These are phyloP conservation scores for Anarrhichthys ocellatus DNA, from an alignment of 2,113 vertebrate genomes.

Conservation along the genomic window DNA sequence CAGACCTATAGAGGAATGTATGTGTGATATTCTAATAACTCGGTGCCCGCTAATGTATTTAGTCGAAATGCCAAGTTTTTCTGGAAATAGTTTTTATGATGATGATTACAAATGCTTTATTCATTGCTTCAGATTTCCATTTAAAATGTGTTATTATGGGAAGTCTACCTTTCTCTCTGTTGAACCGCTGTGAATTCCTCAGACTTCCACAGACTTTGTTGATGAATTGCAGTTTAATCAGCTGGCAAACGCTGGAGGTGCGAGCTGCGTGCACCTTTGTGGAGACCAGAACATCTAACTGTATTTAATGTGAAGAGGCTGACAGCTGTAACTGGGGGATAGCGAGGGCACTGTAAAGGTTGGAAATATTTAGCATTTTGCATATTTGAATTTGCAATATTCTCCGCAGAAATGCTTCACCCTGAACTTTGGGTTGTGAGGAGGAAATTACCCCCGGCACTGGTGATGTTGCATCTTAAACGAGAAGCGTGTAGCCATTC, in stretches of 20 bases:
- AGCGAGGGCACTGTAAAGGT: not conserved
- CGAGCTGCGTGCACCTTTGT: constrained; percentile 10
- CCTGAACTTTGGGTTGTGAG: not conserved
- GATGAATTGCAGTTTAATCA: constrained; percentile 33
- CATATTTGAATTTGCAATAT: constrained; percentile 3
- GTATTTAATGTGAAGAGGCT: not conserved
- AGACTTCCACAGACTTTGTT: not conserved
- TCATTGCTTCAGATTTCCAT: constrained; percentile 42
- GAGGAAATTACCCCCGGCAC: not conserved
- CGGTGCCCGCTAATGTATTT: not conserved
- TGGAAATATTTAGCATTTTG: constrained; percentile 10
- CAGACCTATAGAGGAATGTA: not conserved
- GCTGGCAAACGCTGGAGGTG: not conserved
- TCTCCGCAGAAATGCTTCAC: not conserved
- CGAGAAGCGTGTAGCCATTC: not conserved
- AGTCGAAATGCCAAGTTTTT: not conserved
- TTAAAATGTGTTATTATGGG: constrained; percentile 26
- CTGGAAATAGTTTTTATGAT: not conserved
- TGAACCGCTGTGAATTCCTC: constrained; percentile 38
- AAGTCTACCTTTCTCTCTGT: not conserved
- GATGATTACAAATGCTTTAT: constrained; percentile 32
- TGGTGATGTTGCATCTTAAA: constrained; percentile 18
- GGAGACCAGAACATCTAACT: not conserved
- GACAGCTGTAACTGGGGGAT: not conserved
- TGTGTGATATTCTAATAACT: not conserved